Evolutionary conservation across 2,888 invertebrate genomes (phyloP).

Genomic region (Synanthedon tipuliformis): DNA sequence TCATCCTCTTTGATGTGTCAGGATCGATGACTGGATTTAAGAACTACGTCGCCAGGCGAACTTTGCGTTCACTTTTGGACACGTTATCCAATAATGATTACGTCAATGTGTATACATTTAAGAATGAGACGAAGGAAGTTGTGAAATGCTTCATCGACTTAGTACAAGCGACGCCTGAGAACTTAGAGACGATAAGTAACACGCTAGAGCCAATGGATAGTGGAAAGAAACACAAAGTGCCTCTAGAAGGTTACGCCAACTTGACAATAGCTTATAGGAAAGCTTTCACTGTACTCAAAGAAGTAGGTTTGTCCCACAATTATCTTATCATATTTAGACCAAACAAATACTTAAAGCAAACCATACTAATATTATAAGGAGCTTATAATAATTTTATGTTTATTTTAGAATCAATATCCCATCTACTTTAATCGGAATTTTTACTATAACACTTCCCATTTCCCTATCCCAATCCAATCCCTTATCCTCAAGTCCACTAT

Average conservation of each 20-base stretch:
- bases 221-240: slow-evolving; percentile 58
- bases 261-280: slow-evolving; percentile 82
- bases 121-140: slow-evolving; percentile 77
- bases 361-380: not conserved
- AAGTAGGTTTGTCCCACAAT: slow-evolving; percentile 58
- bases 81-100: slow-evolving; percentile 98
- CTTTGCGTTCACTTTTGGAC: slow-evolving; percentile 88
- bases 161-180: slow-evolving; percentile 91
- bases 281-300: slow-evolving; percentile 85
- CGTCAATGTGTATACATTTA: slow-evolving; percentile 90
- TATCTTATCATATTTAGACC: not conserved
- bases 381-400: not conserved
- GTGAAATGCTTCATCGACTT: slow-evolving; percentile 88
- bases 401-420: too few species aligned
- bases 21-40: slow-evolving; percentile 95
- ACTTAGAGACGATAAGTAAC: slow-evolving; percentile 79
- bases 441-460: too few species aligned
- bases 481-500: too few species aligned
- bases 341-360: not conserved
- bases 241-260: slow-evolving; percentile 85
- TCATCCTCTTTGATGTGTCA: slow-evolving; percentile 94
- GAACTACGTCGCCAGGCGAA: slow-evolving; percentile 83
- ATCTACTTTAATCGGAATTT: too few species aligned
- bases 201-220: slow-evolving; percentile 66
- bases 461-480: too few species aligned